Base-by-base conservation (phyloP, 2,113 vertebrate genomes). In the Stictonetta naevosa region DNA sequence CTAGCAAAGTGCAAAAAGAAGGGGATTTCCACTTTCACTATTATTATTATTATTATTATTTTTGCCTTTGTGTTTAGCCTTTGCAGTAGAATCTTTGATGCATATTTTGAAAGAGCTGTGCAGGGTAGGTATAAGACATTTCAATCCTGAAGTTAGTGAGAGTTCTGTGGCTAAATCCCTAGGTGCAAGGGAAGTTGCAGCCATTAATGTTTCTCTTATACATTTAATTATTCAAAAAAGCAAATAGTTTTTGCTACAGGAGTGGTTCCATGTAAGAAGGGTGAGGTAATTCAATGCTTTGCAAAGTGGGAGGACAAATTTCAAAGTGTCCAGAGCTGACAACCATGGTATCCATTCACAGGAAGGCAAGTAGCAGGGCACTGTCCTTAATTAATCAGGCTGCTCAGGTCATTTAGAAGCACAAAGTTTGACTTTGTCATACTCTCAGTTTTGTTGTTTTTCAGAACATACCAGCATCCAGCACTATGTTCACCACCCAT, bases 331-430 rank as follows among this genome's bases (percentile, higher is more conserved):
- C 9, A 71, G 26, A 59, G 29, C 2, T 0, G 3, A 77, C 69
- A 74, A 15, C 0, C 1, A 5, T 22, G 1, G 1, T 34, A 16
- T 33, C 1, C 12, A 28, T 75, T 78, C 2, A 7, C 3, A 56
- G 13, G 4, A 44, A 8, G 9, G 63, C 81, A 86, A 75, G n/a
- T 13, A 5, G 2, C 2, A 2, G 14, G 12, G 1, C 3, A 36
- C 4, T 6, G 2, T 7, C 34, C 8, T 18, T 62, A 28, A 33
- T 0, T 72, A 34, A 3, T 33, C 1, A 1, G 18, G 8, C 34
- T 59, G 38, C 3, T 60, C 21, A 72, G 7, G 11, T 34, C 26
- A 56, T 52, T 56, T 60, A 75, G 50, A 73, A 59, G 4, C 13
- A 33, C 0, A 0, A 53, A 4, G 10, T 68, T 0, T 89, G 22